Percentiles rank a stretch among this genome's conserved stretches.
These are phyloP conservation scores for Notocelia uddmanniana DNA, from an alignment of 2,888 invertebrate species.

Conservation along the genomic window DNA sequence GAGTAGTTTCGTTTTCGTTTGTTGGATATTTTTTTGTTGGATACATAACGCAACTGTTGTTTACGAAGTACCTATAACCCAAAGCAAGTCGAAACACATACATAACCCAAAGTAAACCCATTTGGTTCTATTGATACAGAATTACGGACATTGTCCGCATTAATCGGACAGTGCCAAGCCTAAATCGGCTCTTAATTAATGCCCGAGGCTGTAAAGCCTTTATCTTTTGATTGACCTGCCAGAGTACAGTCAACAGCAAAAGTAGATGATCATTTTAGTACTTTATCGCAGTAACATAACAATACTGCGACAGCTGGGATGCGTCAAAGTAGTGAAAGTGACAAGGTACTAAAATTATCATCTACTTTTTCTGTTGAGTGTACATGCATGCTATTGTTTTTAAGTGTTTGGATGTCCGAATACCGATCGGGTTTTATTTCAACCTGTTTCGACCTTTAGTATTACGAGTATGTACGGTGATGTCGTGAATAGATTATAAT, in stretches of 20 bases:
- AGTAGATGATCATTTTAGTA: no score
- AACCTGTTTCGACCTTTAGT: slow-evolving; percentile 29
- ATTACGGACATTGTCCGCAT: slow-evolving; percentile 51
- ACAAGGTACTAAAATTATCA: no score
- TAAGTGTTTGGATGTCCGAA: slow-evolving; percentile 35
- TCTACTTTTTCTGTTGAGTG: no score
- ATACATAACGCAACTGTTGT: no score
- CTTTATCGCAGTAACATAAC: no score
- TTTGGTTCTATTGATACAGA: slow-evolving; percentile 50
- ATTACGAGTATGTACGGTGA: slow-evolving; percentile 21
- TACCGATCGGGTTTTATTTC: slow-evolving; percentile 27
- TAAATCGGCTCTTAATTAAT: slow-evolving; percentile 76
- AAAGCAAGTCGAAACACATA: not conserved
- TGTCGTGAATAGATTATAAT: slow-evolving; percentile 21
- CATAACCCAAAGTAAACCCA: slow-evolving; percentile 43
- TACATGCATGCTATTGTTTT: slow-evolving; percentile 41
- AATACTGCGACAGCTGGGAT: no score
- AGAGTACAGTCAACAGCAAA: no score
- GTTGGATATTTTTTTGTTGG: no score
- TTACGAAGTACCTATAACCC: no score
- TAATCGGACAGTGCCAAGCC: slow-evolving; percentile 66
- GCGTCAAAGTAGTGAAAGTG: no score
- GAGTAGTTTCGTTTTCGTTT: no score
- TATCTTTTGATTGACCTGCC: slow-evolving; percentile 82
- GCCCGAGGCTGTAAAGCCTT: slow-evolving; percentile 69